A percentile compares a stretch with the other conserved stretches of the same genome.
Evolutionary conservation across 2,888 invertebrate species (phyloP).

Genomic region (Molorchus minor): DNA sequence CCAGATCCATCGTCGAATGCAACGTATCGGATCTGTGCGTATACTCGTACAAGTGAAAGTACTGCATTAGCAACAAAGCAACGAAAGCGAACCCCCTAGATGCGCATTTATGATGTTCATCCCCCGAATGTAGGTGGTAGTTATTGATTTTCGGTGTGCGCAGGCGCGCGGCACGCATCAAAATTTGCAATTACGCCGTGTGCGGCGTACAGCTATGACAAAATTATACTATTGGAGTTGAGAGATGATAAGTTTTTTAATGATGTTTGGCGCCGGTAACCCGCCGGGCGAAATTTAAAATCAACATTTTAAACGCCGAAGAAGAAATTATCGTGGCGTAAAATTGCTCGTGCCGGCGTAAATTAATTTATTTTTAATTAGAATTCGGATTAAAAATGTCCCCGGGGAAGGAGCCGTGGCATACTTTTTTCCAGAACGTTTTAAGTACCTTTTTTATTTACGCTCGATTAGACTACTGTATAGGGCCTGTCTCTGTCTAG

Average conservation of each 20-base stretch:
- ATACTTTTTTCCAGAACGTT: too few relatives aligned
- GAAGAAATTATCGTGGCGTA: conserved; percentile 33
- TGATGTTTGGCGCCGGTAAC: conserved; percentile 39
- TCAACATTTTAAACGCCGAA: conserved; percentile 2
- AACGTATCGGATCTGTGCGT: too few relatives aligned
- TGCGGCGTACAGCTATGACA: conserved; percentile 60
- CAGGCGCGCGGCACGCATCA: conserved; percentile 51
- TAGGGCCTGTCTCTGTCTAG: too few relatives aligned
- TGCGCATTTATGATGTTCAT: conserved; percentile 43
- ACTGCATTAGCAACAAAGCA: conserved; percentile 40
- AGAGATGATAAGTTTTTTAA: conserved; percentile 52
- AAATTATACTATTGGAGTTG: conserved; percentile 56
- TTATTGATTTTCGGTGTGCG: conserved; percentile 54
- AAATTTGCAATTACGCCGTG: conserved; percentile 61
- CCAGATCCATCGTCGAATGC: too few relatives aligned
- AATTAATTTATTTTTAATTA: conserved; percentile 37
- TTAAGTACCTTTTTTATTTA: too few relatives aligned
- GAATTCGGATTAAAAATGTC: conserved; percentile 31
- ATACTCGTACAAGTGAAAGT: too few relatives aligned
- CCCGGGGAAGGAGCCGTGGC: too few relatives aligned
- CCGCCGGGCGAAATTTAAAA: conserved; percentile 13
- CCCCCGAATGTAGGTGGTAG: conserved; percentile 52
- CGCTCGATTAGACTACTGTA: too few relatives aligned
- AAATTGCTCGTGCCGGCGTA: conserved; percentile 26
- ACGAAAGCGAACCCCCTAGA: conserved; percentile 29